Percentiles rank a stretch among this genome's conserved stretches.
Conservation (phyloP, 1,140 invertebrate genomes). For the Aphelenchoides avenae region DNA sequence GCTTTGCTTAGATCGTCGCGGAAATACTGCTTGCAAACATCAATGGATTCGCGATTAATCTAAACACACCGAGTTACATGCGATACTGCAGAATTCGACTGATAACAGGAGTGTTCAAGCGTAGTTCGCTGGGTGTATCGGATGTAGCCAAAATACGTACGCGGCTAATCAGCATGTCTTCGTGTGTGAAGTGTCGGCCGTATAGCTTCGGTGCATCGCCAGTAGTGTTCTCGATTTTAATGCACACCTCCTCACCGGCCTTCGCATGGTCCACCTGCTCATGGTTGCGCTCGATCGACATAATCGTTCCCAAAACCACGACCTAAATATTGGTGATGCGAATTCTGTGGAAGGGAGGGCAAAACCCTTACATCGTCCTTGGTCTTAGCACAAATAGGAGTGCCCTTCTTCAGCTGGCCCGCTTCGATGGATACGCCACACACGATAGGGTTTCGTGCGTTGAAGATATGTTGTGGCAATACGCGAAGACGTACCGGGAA, state of each 20-base stretch:
- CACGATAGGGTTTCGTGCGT: slow-evolving; percentile 93
- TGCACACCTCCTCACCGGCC: slow-evolving; percentile 94
- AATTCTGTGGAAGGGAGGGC: slow-evolving; percentile 11
- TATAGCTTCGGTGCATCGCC: slow-evolving; percentile 96
- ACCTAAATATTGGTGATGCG: slow-evolving; percentile 68
- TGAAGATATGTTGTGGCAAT: slow-evolving; percentile 87
- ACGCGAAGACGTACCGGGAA: slow-evolving; percentile 92
- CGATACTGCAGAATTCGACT: slow-evolving; percentile 9
- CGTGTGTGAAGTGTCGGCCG: slow-evolving; percentile 94
- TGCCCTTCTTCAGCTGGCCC: slow-evolving; percentile 89
- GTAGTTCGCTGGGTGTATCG: too few species aligned
- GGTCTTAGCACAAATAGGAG: slow-evolving; percentile 89
- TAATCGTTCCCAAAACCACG: slow-evolving; percentile 86
- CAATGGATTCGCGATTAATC: slow-evolving; percentile 94
- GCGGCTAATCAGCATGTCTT: slow-evolving; percentile 89
- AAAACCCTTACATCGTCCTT: slow-evolving; percentile 71
- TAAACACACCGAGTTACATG: slow-evolving; percentile 65
- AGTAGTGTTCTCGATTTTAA: slow-evolving; percentile 92
- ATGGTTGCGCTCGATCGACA: slow-evolving; percentile 83
- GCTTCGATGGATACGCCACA: slow-evolving; percentile 90
- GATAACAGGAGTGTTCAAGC: background rate
- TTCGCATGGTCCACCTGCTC: slow-evolving; percentile 78
- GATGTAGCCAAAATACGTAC: slow-evolving; percentile 65
- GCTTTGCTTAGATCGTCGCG: slow-evolving; percentile 88
- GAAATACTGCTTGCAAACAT: slow-evolving; percentile 98